A percentile compares a stretch with the other conserved stretches of the same genome.
phyloP scores from a whole-genome alignment of 2,113 vertebrate species.

The Candoia aspera region DNA sequence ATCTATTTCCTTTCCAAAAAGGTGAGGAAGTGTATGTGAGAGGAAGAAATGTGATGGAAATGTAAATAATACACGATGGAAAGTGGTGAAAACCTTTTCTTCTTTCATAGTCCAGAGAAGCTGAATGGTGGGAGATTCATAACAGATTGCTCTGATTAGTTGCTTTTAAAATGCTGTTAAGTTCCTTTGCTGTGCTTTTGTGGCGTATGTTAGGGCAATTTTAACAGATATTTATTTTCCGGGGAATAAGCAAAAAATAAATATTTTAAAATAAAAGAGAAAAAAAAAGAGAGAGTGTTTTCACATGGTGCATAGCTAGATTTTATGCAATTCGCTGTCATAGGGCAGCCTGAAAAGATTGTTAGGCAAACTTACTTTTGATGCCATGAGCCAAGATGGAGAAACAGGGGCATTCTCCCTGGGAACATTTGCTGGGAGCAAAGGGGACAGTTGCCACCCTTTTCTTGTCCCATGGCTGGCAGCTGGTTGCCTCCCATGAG shows the following conservation, averaged over 20 bases:
- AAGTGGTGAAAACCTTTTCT: not conserved
- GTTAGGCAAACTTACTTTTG: not conserved
- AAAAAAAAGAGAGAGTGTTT: not conserved
- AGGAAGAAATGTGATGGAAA: not conserved
- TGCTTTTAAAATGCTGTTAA: not conserved
- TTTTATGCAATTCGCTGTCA: not conserved
- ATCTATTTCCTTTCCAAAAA: not conserved
- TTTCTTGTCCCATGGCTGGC: not conserved
- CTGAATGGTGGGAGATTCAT: not conserved
- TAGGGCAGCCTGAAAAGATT: not conserved
- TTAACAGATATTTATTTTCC: not conserved
- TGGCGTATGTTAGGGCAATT: not conserved
- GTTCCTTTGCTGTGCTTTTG: not conserved
- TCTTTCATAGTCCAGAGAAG: not conserved
- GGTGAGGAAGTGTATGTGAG: not conserved
- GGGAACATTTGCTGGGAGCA: not conserved
- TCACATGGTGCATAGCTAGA: not conserved
- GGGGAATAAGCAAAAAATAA: not conserved
- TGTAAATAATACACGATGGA: not conserved
- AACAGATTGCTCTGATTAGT: not conserved
- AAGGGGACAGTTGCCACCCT: not conserved
- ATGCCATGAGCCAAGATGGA: not conserved
- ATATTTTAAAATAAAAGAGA: not conserved
- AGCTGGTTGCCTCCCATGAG: not conserved
- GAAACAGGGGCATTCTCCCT: not conserved